These are phyloP conservation scores for Petrocephalus sullivani DNA, from an alignment of 2,797 vertebrate species.

Conservation along the genomic window DNA sequence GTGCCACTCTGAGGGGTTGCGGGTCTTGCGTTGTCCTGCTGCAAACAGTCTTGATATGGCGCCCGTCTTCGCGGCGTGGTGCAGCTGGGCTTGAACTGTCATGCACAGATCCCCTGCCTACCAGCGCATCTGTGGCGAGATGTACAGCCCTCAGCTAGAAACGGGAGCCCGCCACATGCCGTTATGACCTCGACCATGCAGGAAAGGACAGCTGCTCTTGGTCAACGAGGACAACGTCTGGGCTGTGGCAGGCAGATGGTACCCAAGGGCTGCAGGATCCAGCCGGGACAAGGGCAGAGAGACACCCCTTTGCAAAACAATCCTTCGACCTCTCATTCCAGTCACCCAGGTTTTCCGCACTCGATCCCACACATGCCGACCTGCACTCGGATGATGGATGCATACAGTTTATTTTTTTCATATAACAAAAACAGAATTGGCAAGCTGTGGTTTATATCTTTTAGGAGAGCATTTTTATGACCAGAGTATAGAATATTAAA, in stretches of 20 bases:
- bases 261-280: neutral
- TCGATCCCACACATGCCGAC: neutral
- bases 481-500: neutral
- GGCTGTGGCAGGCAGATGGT: neutral
- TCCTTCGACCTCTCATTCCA: neutral
- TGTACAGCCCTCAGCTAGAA: neutral
- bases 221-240: neutral
- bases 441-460: neutral
- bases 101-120: neutral
- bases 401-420: neutral
- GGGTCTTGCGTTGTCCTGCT: neutral
- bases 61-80: neutral
- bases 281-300: neutral
- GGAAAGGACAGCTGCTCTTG: neutral
- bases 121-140: neutral
- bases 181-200: neutral
- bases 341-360: neutral
- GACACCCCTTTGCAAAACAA: neutral
- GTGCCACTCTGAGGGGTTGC: neutral
- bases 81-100: neutral
- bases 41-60: neutral
- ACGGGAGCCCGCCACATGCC: neutral
- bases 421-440: neutral
- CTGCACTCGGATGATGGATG: neutral
- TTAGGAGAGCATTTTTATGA: neutral